phyloP scores from a whole-genome alignment of 1,140 invertebrate species.

The Adoxophyes honmai region DNA sequence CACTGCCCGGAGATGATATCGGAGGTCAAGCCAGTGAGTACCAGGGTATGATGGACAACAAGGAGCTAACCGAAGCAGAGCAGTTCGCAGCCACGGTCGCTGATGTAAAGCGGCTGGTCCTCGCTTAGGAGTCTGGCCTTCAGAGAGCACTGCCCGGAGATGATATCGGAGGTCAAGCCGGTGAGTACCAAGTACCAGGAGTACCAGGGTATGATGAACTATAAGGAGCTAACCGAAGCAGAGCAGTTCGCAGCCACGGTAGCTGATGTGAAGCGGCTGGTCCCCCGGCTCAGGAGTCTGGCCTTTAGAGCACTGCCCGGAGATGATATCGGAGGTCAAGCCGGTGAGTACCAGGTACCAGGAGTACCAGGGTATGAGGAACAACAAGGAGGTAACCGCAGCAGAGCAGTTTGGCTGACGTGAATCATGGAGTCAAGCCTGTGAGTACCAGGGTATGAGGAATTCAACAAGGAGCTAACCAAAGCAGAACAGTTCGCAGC shows the following conservation, averaged over 20 bases:
- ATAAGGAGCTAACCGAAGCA: no score
- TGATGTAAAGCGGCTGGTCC: slow-evolving; percentile 91
- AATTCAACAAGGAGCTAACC: no score
- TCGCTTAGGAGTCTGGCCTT: slow-evolving; percentile 94
- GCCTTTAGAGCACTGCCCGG: no score
- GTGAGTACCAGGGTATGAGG: slow-evolving; percentile 77
- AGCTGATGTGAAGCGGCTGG: no score
- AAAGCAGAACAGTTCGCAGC: slow-evolving; percentile 52
- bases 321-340: slow-evolving; percentile 89
- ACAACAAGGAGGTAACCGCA: no score
- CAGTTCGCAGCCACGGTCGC: slow-evolving; percentile 96
- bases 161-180: slow-evolving; percentile 90
- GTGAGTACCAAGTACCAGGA: no score
- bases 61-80: slow-evolving; percentile 93
- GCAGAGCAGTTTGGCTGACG: slow-evolving; percentile 32
- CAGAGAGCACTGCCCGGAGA: slow-evolving; percentile 79
- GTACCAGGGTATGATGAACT: no score
- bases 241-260: slow-evolving; percentile 83
- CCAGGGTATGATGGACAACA: slow-evolving; percentile 79
- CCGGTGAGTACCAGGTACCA: slow-evolving; percentile 89
- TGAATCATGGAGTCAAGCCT: slow-evolving; percentile 93
- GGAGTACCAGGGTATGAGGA: no score
- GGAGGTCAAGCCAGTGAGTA: slow-evolving; percentile 93
- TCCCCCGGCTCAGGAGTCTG: slow-evolving; percentile 91
- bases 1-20: slow-evolving; percentile 77